Percentiles rank a stretch among this genome's conserved stretches.
Evolutionary conservation across 1,140 invertebrate genomes (phyloP).

Genomic region (Brevipalpus yothersi): DNA sequence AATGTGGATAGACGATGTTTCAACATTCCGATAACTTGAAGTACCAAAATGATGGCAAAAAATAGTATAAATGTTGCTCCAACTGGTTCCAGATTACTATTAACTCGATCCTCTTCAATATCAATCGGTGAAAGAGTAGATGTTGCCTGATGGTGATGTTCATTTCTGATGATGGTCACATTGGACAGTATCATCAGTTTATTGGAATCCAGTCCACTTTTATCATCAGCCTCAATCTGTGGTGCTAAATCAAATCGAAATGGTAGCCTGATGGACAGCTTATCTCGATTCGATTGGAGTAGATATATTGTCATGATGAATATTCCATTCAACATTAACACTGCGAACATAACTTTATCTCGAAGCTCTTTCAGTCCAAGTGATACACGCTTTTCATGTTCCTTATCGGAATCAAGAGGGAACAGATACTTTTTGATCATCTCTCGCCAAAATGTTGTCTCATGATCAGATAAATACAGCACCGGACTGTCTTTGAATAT

Average conservation of each 20-base stretch:
- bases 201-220: slow-evolving; percentile 11
- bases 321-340: slow-evolving; percentile 17
- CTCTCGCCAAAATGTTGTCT: slow-evolving; percentile 79
- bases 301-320: slow-evolving; percentile 16
- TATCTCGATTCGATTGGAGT: slow-evolving; percentile 17
- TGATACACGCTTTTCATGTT: slow-evolving; percentile 14
- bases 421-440: slow-evolving; percentile 30
- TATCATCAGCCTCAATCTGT: too few species aligned
- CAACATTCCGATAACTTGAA: slow-evolving; percentile 26
- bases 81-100: slow-evolving; percentile 26
- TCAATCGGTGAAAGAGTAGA: slow-evolving; percentile 24
- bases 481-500: slow-evolving; percentile 69
- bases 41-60: slow-evolving; percentile 22
- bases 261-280: slow-evolving; percentile 17
- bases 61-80: slow-evolving; percentile 23
- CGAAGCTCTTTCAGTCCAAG: slow-evolving; percentile 16
- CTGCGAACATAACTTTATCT: slow-evolving; percentile 16
- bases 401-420: slow-evolving; percentile 15
- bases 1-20: slow-evolving; percentile 60
- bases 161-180: slow-evolving; percentile 15
- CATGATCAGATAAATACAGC: slow-evolving; percentile 50
- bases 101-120: slow-evolving; percentile 33
- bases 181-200: slow-evolving; percentile 15
- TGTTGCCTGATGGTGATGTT: not conserved
- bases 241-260: slow-evolving; percentile 1